Conservation (phyloP, 2,113 vertebrate genomes). For the Steatornis caripensis region DNA sequence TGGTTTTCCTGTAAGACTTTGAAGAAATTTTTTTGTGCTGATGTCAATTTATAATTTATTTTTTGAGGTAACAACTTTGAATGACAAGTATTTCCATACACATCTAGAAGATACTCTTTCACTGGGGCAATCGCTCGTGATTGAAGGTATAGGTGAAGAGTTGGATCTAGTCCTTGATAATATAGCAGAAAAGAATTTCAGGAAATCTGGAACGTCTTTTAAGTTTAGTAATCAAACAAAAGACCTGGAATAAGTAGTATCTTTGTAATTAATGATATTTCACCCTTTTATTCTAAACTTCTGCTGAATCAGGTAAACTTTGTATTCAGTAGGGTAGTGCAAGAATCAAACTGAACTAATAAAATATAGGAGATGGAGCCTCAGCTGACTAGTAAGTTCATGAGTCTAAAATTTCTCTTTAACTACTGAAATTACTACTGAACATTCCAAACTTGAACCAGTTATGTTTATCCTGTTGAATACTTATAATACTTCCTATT, state of each 20-base stretch:
- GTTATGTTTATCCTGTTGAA: background rate
- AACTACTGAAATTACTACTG: background rate
- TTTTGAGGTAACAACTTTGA: conserved; percentile 74
- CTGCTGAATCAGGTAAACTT: background rate
- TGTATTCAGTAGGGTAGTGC: background rate
- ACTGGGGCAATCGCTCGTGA: conserved; percentile 73
- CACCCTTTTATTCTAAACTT: background rate
- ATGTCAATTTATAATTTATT: background rate
- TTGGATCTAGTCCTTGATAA: conserved; percentile 78
- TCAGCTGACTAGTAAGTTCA: background rate
- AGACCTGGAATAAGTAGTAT: background rate
- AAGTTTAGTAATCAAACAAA: conserved; percentile 63
- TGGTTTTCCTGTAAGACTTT: background rate
- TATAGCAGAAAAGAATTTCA: conserved; percentile 79
- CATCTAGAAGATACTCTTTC: conserved; percentile 77
- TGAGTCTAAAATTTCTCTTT: background rate
- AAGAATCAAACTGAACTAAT: background rate
- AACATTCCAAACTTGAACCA: background rate
- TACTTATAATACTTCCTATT: background rate
- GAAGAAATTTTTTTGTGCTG: background rate
- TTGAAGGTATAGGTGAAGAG: conserved; percentile 77
- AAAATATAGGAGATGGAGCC: background rate
- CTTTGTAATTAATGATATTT: background rate
- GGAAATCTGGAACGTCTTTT: conserved; percentile 73
- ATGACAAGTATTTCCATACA: conserved; percentile 78